These are phyloP conservation scores for Erannis defoliaria DNA, from an alignment of 2,888 invertebrate genomes.

Conservation along the genomic window DNA sequence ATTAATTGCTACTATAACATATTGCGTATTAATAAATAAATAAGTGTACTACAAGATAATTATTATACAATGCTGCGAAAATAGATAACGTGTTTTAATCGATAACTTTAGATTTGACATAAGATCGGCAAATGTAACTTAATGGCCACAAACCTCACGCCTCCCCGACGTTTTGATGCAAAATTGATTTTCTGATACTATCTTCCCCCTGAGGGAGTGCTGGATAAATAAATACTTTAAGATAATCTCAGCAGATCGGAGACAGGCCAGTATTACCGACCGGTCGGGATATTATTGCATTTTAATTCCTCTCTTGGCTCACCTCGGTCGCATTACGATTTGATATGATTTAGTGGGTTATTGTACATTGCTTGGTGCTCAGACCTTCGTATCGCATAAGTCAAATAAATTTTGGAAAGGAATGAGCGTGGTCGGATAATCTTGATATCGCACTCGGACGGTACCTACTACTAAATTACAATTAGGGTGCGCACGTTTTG, in stretches of 20 bases:
- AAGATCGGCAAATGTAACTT: slow-evolving; percentile 70
- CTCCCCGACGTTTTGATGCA: slow-evolving; percentile 79
- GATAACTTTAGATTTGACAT: slow-evolving; percentile 65
- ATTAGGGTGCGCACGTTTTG: slow-evolving; percentile 64
- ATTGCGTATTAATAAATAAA: background rate
- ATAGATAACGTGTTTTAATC: slow-evolving; percentile 6
- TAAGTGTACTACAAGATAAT: background rate
- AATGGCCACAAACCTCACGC: slow-evolving; percentile 75
- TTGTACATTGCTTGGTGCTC: slow-evolving; percentile 67
- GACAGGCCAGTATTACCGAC: slow-evolving; percentile 81
- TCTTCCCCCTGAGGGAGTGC: slow-evolving; percentile 80
- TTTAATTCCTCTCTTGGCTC: slow-evolving; percentile 80
- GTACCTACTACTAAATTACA: slow-evolving; percentile 78
- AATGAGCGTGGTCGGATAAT: slow-evolving; percentile 67
- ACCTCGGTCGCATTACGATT: slow-evolving; percentile 78
- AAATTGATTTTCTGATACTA: slow-evolving; percentile 85
- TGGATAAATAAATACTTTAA: slow-evolving; percentile 85
- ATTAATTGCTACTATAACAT: background rate
- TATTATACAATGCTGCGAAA: background rate
- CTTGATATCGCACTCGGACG: slow-evolving; percentile 64
- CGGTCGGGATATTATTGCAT: slow-evolving; percentile 81
- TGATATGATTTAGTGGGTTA: slow-evolving; percentile 80
- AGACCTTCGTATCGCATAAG: slow-evolving; percentile 56
- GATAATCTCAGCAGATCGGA: slow-evolving; percentile 80
- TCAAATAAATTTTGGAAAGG: slow-evolving; percentile 72